A percentile compares a stretch with the other conserved stretches of the same genome.
Evolutionary conservation across 2,113 vertebrate species (phyloP).

Genomic region (Dasypus novemcinctus): DNA sequence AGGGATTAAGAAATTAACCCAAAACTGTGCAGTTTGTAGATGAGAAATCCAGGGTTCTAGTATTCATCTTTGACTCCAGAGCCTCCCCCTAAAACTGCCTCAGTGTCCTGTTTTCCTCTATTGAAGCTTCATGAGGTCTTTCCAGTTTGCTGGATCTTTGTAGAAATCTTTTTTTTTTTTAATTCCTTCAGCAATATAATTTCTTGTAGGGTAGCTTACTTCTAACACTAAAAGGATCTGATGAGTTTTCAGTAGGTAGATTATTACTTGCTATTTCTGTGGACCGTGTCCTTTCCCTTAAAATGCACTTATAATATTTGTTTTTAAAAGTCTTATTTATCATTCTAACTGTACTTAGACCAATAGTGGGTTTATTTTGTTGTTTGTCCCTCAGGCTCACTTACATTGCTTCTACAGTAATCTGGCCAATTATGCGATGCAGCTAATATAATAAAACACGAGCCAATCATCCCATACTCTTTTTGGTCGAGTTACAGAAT

Average conservation of each 20-base stretch:
- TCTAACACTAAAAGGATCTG: not conserved
- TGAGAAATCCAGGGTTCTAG: not conserved
- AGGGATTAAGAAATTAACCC: not conserved
- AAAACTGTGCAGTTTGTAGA: not conserved
- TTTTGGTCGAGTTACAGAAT: fast-evolving
- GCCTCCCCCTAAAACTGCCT: fast-evolving
- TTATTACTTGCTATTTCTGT: not conserved
- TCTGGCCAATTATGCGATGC: not conserved
- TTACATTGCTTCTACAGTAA: not conserved
- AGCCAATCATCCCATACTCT: not conserved
- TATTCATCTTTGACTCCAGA: not conserved
- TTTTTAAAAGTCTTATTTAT: not conserved
- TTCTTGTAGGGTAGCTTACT: not conserved
- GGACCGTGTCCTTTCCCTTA: not conserved
- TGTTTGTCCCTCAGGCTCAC: not conserved
- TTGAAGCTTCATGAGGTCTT: not conserved
- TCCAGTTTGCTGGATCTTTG: not conserved
- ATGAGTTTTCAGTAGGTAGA: fast-evolving
- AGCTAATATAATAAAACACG: fast-evolving
- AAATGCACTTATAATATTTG: not conserved
- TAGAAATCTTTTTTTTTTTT: too few relatives aligned
- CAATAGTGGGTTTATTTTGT: not conserved
- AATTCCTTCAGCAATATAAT: not conserved
- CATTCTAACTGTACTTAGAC: not conserved
- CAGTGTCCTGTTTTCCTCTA: not conserved